These are phyloP conservation scores for Ypsolopha sequella DNA, from an alignment of 2,888 invertebrate genomes.

Conservation along the genomic window DNA sequence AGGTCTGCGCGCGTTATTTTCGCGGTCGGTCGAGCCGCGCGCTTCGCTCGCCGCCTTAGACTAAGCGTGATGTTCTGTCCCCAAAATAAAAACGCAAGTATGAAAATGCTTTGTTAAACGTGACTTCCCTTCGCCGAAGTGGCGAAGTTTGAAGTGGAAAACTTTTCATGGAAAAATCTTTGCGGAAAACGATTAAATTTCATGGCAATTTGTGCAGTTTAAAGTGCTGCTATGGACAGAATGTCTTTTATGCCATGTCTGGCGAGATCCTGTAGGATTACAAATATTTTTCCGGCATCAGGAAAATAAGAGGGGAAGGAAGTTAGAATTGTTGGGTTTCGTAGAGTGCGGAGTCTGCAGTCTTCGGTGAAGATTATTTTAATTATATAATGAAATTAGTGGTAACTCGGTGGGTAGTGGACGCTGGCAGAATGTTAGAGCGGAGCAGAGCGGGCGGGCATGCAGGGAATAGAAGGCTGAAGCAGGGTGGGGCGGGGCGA, in stretches of 20 bases:
- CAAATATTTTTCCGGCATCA: too few relatives aligned
- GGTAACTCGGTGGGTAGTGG: constrained; percentile 41
- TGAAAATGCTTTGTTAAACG: constrained; percentile 70
- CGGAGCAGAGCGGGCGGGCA: constrained; percentile 11
- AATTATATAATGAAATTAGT: constrained; percentile 56
- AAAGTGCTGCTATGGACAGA: constrained; percentile 31
- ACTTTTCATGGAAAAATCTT: constrained; percentile 67
- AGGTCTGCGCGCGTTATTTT: constrained; percentile 56
- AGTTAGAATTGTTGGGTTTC: constrained; percentile 13
- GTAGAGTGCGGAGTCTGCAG: constrained; percentile 33
- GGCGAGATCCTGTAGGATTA: neutral
- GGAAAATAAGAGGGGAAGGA: constrained; percentile 6
- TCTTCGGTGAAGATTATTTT: constrained; percentile 48
- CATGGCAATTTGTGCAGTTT: constrained; percentile 61
- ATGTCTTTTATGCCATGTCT: constrained; percentile 20
- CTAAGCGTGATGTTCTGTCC: constrained; percentile 66
- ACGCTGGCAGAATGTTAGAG: constrained; percentile 45
- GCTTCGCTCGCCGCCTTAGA: constrained; percentile 40
- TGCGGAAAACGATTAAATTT: constrained; percentile 64
- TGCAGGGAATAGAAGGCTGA: too few relatives aligned
- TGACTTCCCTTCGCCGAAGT: constrained; percentile 63
- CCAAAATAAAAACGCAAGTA: constrained; percentile 66
- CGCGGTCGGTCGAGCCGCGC: constrained; percentile 61
- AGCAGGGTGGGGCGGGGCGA: constrained; percentile 16
- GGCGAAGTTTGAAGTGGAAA: constrained; percentile 70